phyloP scores from a whole-genome alignment of 2,113 vertebrate species.

The Pelecanus crispus region DNA sequence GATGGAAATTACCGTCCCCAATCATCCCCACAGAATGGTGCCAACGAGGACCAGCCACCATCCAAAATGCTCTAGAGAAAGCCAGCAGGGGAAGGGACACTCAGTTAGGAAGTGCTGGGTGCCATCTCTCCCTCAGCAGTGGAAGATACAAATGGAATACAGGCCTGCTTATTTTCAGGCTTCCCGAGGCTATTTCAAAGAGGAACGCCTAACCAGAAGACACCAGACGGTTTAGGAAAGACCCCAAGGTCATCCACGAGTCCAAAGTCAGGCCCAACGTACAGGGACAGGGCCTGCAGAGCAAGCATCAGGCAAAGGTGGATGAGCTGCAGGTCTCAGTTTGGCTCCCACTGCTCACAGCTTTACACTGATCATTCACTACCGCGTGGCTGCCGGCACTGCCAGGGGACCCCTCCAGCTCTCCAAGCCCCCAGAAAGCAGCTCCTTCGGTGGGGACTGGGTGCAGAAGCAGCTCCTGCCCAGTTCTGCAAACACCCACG shows the following conservation, averaged over 20 bases:
- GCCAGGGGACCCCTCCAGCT: neutral
- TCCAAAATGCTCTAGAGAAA: neutral
- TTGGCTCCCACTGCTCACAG: neutral
- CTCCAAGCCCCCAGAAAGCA: fast-evolving
- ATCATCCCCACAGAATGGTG: neutral
- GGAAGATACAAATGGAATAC: neutral
- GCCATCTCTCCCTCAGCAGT: neutral
- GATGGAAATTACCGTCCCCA: neutral
- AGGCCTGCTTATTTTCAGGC: neutral
- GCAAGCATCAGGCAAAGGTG: fast-evolving
- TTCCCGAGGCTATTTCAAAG: neutral
- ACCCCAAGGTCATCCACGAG: neutral
- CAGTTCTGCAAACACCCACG: neutral
- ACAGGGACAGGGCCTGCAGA: neutral
- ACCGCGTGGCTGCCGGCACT: fast-evolving
- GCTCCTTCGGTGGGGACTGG: neutral
- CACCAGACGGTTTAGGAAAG: neutral
- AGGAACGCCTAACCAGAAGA: neutral
- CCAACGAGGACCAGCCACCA: neutral
- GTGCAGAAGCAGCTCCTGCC: neutral
- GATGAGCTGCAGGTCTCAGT: neutral
- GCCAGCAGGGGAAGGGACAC: neutral
- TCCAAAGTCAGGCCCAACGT: neutral
- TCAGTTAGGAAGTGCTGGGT: neutral
- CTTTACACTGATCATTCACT: neutral